phyloP scores from a whole-genome alignment of 2,888 invertebrate genomes.

The Callosobruchus maculatus region DNA sequence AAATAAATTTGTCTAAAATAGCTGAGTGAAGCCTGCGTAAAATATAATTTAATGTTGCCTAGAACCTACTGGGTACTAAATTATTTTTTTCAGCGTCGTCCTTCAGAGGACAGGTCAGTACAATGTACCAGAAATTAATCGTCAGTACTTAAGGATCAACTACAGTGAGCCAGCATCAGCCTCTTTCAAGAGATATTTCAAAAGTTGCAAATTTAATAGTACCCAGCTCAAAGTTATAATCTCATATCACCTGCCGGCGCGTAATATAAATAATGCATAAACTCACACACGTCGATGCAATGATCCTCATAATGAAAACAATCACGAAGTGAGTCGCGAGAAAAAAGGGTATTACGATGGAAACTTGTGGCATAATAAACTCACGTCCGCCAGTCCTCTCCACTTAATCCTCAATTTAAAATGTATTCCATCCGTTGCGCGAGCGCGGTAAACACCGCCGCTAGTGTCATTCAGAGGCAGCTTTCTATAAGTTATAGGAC shows the following conservation, averaged over 20 bases:
- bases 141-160: too few relatives aligned
- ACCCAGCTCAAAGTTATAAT: not conserved
- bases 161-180: too few relatives aligned
- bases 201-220: not conserved
- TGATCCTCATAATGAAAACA: not conserved
- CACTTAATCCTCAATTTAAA: not conserved
- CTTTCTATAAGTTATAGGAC: not conserved
- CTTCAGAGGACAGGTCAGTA: too few relatives aligned
- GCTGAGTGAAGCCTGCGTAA: too few relatives aligned
- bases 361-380: not conserved
- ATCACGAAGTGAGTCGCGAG: not conserved
- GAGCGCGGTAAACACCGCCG: not conserved
- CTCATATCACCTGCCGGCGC: not conserved
- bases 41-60: too few relatives aligned
- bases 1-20: too few relatives aligned
- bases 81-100: too few relatives aligned
- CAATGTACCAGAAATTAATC: too few relatives aligned
- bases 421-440: not conserved
- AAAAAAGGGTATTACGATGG: not conserved
- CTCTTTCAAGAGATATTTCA: not conserved
- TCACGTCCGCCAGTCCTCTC: not conserved
- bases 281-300: not conserved
- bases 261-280: not conserved
- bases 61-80: too few relatives aligned
- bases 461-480: not conserved